Evolutionary conservation across 2,888 invertebrate species (phyloP), one percentile per base, ranked within the genome.

Genomic region (Rotaria macrura): DNA sequence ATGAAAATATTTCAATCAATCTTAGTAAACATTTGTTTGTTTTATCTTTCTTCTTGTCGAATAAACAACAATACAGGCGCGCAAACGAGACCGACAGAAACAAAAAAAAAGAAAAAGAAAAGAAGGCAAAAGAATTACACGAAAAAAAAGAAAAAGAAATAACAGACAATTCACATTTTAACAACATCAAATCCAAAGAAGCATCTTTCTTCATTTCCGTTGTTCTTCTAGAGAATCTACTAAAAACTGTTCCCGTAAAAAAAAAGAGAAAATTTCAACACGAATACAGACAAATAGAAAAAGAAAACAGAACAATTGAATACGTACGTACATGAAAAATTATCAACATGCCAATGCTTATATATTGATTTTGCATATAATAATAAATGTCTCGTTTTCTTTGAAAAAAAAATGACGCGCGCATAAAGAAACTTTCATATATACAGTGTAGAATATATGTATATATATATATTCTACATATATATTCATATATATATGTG

Each of bases 181-280:
- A 65, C 20, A 65, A 65, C 65, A 65, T 34, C 34, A 65, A 65
- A 65, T 34, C 17, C 1, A 65, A 20, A 34, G 7, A 65, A 2
- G 34, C 34, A 20, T 7, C 29, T 10, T 57, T 29, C n/a, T 57
- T 14, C 14, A n/a, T 29, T 29, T 29, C 14, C 9, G 65, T 29
- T 65, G 20, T 65, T 65, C 34, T 34, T 65, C 65, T 43, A 79
- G 79, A 79, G 79, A 79, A 79, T 43, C 40, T 25, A 79, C 79
- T 79, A 79, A 79, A 79, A 79, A 43, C 79, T 79, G 79, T 79
- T 79, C 43, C 43, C 79, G 23, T 79, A 43, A n/a, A 43, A 43
- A 79, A 79, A 43, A 25, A 79, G 17, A 49, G 49, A 49, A 49
- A 49, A 49, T 49, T 25, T 10, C 52, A 52, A 52, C 52, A 52